Percentiles rank a stretch among this genome's conserved stretches.
Evolutionary conservation across 2,888 invertebrate species (phyloP).

Genomic region (Acrobasis consociella): DNA sequence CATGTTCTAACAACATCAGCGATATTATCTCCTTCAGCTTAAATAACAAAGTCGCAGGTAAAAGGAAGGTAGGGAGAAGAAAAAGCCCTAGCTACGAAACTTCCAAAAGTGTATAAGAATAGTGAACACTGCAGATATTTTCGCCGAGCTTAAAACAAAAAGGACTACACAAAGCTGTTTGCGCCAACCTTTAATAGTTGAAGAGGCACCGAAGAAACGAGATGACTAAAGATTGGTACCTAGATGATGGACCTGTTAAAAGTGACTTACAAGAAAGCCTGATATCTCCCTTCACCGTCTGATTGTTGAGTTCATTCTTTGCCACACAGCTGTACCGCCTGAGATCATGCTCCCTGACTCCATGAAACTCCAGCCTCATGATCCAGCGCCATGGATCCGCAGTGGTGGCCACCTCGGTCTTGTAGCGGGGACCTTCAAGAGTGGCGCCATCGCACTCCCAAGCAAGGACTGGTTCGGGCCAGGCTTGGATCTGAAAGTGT

Average conservation of each 20-base stretch:
- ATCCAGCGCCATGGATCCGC: slow-evolving; percentile 84
- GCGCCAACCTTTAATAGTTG: no score
- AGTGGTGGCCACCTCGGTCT: slow-evolving; percentile 60
- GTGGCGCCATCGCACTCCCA: slow-evolving; percentile 93
- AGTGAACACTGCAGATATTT: no score
- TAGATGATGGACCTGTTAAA: neutral
- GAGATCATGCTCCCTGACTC: slow-evolving; percentile 86
- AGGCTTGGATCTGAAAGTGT: slow-evolving; percentile 87
- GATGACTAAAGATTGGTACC: no score
- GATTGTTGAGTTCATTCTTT: slow-evolving; percentile 91
- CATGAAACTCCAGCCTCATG: slow-evolving; percentile 90
- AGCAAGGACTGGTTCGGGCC: slow-evolving; percentile 91
- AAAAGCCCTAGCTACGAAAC: no score
- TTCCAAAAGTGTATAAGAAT: no score
- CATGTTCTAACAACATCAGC: no score
- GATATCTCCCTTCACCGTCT: slow-evolving; percentile 87
- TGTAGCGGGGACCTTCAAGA: slow-evolving; percentile 82
- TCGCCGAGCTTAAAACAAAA: no score
- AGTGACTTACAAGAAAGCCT: slow-evolving; percentile 57
- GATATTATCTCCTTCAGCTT: no score
- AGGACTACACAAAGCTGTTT: no score
- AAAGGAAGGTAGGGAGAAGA: no score
- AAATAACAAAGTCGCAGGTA: no score
- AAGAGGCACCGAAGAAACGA: no score
- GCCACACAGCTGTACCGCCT: slow-evolving; percentile 92